Evolutionary conservation across 2,113 vertebrate species (phyloP), one percentile per base, ranked within the genome.

Genomic region (Sander vitreus): DNA sequence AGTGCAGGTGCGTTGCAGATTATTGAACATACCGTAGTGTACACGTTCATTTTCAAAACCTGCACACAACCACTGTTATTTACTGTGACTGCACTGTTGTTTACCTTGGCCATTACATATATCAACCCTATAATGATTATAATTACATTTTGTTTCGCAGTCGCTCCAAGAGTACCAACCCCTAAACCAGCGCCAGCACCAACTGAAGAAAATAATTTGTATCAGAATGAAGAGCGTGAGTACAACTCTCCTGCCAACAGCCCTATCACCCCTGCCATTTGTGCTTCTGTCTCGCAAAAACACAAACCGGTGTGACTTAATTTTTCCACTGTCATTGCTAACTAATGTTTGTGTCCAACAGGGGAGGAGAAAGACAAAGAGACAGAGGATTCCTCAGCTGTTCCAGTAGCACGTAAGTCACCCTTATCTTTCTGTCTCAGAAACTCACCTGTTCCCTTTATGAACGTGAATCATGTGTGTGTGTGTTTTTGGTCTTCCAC

Each of bases 141-240:
- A 53, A 67, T 76, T 23, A 36, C 1, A 25, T 59, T 76, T 0
- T 58, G 10, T 73, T 54, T 73, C 3, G 3, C 80, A 64, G 69
- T 30, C 9, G 6, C 7, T 76, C 8, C 1, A 12, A 87, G 19
- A 68, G 3, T 6, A 25, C 25, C 1, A 0, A 19, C 10, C 10
- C 1, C 65, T 51, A 74, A 77, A 27, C 30, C 19, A 7, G 69
- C 4, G 5, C 23, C 63, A 10, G 30, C 12, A 5, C 3, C 10
- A 9, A n/a, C 3, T 2, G 3, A 8, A 4, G 51, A 77, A 0
- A 81, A 85, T 4, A 65, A 15, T 54, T 0, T 64, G 0, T 92
- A 91, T 57, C 10, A 85, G 25, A 91, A 92, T 51, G 59, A 82
- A 10, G 16, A 27, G 1, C 1, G 95, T 95, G 65, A 93, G 94